Evolutionary conservation across 2,797 vertebrate genomes (phyloP).

Genomic region (Denticeps clupeoides): DNA sequence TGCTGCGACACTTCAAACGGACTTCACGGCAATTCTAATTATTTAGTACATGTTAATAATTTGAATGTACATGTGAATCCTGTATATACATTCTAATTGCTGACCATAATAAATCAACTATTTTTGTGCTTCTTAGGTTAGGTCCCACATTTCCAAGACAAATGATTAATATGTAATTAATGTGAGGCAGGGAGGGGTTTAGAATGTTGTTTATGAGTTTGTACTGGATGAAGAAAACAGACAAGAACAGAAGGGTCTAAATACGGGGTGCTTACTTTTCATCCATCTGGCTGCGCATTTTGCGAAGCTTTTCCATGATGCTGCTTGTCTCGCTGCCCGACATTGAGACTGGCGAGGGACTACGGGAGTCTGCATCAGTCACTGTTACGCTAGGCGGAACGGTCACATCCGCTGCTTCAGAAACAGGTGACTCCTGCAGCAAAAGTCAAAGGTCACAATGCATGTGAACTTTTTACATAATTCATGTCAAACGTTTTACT

Average conservation of each 20-base stretch:
- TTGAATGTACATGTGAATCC: no score
- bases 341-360: conserved; percentile 78
- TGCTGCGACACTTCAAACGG: no score
- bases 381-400: conserved; percentile 50
- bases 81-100: no score
- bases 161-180: no score
- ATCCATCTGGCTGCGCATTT: conserved; percentile 93
- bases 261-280: conserved; percentile 88
- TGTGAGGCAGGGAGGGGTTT: background rate
- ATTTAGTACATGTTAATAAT: no score
- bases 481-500: no score
- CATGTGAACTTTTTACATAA: background rate
- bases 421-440: conserved; percentile 63
- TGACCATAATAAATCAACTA: no score
- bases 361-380: conserved; percentile 67
- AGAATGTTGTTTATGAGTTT: conserved; percentile 5
- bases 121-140: no score
- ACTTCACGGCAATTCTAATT: no score
- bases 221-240: conserved; percentile 6
- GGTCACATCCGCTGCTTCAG: conserved; percentile 57
- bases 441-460: background rate
- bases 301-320: conserved; percentile 98
- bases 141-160: no score
- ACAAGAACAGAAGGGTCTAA: no score
- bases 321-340: conserved; percentile 96